Evolutionary conservation across 2,888 invertebrate genomes (phyloP), one percentile per base, ranked within the genome.

Genomic region (Parnassius orleans): DNA sequence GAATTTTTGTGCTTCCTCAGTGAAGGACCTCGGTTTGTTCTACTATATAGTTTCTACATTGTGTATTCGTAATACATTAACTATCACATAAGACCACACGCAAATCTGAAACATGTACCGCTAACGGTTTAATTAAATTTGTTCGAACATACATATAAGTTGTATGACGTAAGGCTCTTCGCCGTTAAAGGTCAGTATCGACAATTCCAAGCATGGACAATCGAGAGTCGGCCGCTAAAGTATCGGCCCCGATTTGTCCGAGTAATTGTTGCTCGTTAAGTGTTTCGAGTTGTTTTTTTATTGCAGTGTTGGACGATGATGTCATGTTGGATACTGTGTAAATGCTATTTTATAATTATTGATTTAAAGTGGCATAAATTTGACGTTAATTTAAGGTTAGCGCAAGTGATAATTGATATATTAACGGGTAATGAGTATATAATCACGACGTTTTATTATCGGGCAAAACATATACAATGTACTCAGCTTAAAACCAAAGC

Each of bases 121-220:
- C 7, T 7, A 33, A 33, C 33, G 1, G 14, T 48, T 48, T 48
- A 48, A 48, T 14, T 48, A 48, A 48, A 48, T 48, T 14, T 48
- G 48, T 48, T 14, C 14, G 12, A 48, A 48, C 48, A 24, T 53
- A 10, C 10, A 53, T 53, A 10, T 3, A 53, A 9, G 10, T 14
- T 47, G 5, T 43, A 54, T 60, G 60, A 60, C 60, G 54, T 55
- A 55, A 55, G 55, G 12, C 55, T 50, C 51, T 9, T 52, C 43
- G 10, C 12, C 51, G 11, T 51, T 33, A 55, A 60, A 60, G 60
- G 60, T 44, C 48, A 33, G 14, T 24, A 51, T 60, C 10, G 24
- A 10, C 24, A n/a, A 19, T 44, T 50, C 43, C 51, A 24, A 43
- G 33, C 50, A n/a, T 50, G 44, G 11, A 60, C 60, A 60, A 60